A percentile compares a stretch with the other conserved stretches of the same genome.
Evolutionary conservation across 1,140 invertebrate genomes (phyloP).

Genomic region (Phymastichus coffea): DNA sequence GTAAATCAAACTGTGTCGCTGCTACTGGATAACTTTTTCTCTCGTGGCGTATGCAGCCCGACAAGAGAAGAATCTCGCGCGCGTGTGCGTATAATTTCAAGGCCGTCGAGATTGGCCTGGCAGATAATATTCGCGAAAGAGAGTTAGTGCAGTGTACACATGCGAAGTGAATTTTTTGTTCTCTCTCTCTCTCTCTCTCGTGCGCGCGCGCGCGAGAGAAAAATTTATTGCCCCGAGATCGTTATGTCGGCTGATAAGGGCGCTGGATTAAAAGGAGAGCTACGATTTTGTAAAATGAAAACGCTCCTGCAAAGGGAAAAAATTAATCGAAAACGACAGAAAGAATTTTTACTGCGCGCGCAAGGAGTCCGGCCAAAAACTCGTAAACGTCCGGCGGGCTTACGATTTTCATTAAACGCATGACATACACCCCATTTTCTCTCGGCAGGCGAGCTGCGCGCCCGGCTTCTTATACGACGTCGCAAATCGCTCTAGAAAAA

Average conservation of each 20-base stretch:
- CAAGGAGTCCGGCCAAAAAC: background rate
- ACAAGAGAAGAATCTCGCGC: background rate
- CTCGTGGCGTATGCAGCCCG: background rate
- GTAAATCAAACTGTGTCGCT: too few species aligned
- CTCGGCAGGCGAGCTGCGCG: background rate
- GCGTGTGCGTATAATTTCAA: background rate
- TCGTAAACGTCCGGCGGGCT: constrained; percentile 3
- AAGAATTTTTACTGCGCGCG: too few species aligned
- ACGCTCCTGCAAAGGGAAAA: too few species aligned
- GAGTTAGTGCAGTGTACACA: background rate
- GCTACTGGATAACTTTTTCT: background rate
- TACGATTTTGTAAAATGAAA: too few species aligned
- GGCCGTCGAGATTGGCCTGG: constrained; percentile 6
- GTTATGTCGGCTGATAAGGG: too few species aligned
- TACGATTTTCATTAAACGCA: constrained; percentile 13
- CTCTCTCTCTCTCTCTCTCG: too few species aligned
- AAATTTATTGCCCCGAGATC: too few species aligned
- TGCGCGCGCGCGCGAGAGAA: too few species aligned
- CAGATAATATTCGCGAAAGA: background rate
- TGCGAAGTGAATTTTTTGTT: too few species aligned
- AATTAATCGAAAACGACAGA: too few species aligned
- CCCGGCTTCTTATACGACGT: background rate
- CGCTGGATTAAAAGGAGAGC: too few species aligned
- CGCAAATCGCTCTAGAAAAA: background rate
- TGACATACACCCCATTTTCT: background rate